A percentile compares a stretch with the other conserved stretches of the same genome.
These are phyloP conservation scores for Diplodus puntazzo DNA, from an alignment of 2,797 vertebrate species.

Conservation along the genomic window DNA sequence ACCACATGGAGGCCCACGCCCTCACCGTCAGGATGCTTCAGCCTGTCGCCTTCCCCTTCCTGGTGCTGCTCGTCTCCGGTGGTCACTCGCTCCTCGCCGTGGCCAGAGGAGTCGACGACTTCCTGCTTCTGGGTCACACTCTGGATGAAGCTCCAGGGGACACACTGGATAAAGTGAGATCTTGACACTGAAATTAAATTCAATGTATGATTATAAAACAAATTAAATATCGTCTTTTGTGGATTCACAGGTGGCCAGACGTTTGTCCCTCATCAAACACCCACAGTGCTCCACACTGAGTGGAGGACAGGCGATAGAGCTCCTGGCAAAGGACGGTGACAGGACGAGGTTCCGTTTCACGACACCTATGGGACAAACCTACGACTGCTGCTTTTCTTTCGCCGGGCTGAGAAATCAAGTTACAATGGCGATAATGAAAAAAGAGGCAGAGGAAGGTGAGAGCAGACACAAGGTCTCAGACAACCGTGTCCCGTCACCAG, in stretches of 20 bases:
- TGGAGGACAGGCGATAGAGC: constrained; percentile 94
- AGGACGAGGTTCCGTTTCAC: constrained; percentile 77
- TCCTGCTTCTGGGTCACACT: constrained; percentile 92
- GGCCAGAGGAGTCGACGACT: constrained; percentile 90
- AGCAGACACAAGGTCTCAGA: neutral
- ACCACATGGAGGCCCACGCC: constrained; percentile 99
- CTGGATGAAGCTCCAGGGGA: constrained; percentile 94
- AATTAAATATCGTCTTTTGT: neutral
- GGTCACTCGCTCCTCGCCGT: constrained; percentile 94
- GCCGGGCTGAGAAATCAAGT: constrained; percentile 88
- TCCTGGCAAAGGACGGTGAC: constrained; percentile 89
- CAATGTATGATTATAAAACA: neutral
- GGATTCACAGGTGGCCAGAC: constrained; percentile 89
- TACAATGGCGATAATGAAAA: constrained; percentile 81
- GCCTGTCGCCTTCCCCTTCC: constrained; percentile 91
- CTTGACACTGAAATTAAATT: fast-evolving
- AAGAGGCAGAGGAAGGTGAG: constrained; percentile 93
- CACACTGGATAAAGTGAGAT: constrained; percentile 92
- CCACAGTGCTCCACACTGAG: constrained; percentile 88
- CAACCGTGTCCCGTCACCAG: neutral
- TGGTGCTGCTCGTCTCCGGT: constrained; percentile 95
- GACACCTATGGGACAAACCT: constrained; percentile 86
- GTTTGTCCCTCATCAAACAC: constrained; percentile 90
- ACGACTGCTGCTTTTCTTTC: constrained; percentile 95
- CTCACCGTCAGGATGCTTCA: constrained; percentile 91